Evolutionary conservation across 2,797 vertebrate species (phyloP), one percentile per base, ranked within the genome.

Genomic region (Sebastiscus tertius): DNA sequence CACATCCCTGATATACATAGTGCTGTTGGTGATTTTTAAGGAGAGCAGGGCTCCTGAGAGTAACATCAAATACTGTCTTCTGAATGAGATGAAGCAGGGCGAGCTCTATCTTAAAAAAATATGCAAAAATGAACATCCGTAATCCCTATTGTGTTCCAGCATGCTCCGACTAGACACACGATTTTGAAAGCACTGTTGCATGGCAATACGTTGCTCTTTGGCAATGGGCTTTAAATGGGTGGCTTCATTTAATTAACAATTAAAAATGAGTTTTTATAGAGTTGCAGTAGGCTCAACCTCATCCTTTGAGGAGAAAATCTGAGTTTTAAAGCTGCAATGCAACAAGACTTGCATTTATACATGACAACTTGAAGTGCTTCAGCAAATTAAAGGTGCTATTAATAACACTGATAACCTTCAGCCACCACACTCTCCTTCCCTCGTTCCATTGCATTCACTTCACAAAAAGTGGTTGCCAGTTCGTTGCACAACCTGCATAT

Each of bases 1-100:
- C 68, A 54, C 59, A 39, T 3, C 31, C 7, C 56, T n/a, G 46
- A 77, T 82, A 77, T 68, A 10, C 65, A 75, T 11, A 36, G 34
- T 33, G 13, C 24, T 70, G 36, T 62, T 77, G 9, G 7, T 34
- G 36, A 22, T 34, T 70, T 80, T 78, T 33, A 65, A 63, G 49
- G 42, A 12, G 36, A 72, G n/a, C 59, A n/a, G 39, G 24, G 4
- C 42, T 46, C 64, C 27, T 26, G 73, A 36, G 75, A 56, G 27
- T 29, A 14, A 11, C 13, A 60, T 60, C 27, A 29, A 33, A 75
- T 14, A n/a, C 6, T 31, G 42, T 65, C 10, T 27, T 54, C 42
- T 62, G 58, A 63, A 77, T 8, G 20, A 67, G 7, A 27, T 60
- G 12, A 54, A n/a, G 61, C n/a, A 34, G 6, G 29, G 26, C 52